phyloP scores from a whole-genome alignment of 2,113 vertebrate species.

The Dicerorhinus sumatrensis region DNA sequence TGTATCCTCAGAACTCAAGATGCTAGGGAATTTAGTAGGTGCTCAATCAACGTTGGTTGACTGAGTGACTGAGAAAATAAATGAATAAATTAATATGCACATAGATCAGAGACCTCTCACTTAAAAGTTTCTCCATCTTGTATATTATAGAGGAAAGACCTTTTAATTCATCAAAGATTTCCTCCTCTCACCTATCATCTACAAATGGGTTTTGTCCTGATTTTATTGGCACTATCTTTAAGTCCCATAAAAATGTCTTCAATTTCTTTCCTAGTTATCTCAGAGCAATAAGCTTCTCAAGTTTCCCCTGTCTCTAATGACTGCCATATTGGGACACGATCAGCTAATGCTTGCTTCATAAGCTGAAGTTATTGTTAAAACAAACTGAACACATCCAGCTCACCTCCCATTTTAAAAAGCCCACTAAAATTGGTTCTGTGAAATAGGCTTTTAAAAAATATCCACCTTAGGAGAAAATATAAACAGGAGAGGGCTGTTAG shows the following conservation, averaged over 20 bases:
- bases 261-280: slow-evolving; percentile 65
- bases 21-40: not conserved
- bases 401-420: slow-evolving; percentile 57
- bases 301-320: slow-evolving; percentile 67
- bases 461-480: slow-evolving; percentile 67
- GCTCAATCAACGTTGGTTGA: not conserved
- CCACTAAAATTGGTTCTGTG: slow-evolving; percentile 74
- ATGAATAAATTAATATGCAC: not conserved
- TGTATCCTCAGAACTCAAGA: not conserved
- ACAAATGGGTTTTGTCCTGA: slow-evolving; percentile 58
- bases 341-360: slow-evolving; percentile 55
- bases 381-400: slow-evolving; percentile 67
- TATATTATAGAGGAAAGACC: not conserved
- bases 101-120: not conserved
- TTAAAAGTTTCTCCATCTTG: not conserved
- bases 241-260: slow-evolving; percentile 69
- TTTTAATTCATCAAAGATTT: slow-evolving; percentile 61
- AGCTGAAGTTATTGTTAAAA: slow-evolving; percentile 75
- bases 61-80: not conserved
- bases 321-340: slow-evolving; percentile 59
- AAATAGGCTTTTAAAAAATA: slow-evolving; percentile 74
- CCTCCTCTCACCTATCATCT: slow-evolving; percentile 22
- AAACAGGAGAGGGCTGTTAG: slow-evolving; percentile 39
- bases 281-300: slow-evolving; percentile 58
- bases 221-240: slow-evolving; percentile 67